Evolutionary conservation across 1,140 invertebrate genomes (phyloP), one percentile per base, ranked within the genome.

Genomic region (Cydia fagiglandana): DNA sequence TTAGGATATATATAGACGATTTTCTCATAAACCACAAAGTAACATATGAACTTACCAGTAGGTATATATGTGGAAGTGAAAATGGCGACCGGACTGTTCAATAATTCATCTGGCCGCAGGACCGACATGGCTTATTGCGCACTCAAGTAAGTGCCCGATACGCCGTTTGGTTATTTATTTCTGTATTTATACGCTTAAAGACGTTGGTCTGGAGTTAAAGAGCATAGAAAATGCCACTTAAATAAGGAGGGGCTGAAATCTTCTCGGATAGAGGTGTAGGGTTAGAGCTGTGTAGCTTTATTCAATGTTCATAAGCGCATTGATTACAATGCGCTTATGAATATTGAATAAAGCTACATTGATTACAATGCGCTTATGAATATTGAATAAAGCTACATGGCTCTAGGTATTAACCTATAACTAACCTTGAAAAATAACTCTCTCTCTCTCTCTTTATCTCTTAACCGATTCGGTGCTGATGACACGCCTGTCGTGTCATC

Each of bases 101-200:
- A 64, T 64, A 64, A 64, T 64, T 64, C 64, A 64, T 64, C 28
- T 20, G 6, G 64, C 64, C 64, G 20, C 64, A 64, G 64, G 64
- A 34, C 64, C 64, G 64, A 64, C 64, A 64, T 30, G 28, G 64
- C 64, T 64, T 64, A 64, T 64, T 64, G 64, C 20, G 20, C 64
- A 28, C 64, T 28, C 20, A 10, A 64, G 64, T 13, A 28, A 28
- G 64, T 34, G 64, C 20, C 20, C 20, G 12, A 28, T 64, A 64
- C 64, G 64, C 64, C 28, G 64, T 64, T 64, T 30, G 64, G 12
- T 24, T 64, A 64, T 64, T 64, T 64, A 64, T 64, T 20, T 64
- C n/a, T 24, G 56, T 24, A 24, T 20, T 64, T 64, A 20, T 64
- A 10, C 17, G 9, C 56, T 64, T 17, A 64, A 64, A 64, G 56